Base-by-base conservation (phyloP, 2,888 invertebrate species). In the Villa cingulata region DNA sequence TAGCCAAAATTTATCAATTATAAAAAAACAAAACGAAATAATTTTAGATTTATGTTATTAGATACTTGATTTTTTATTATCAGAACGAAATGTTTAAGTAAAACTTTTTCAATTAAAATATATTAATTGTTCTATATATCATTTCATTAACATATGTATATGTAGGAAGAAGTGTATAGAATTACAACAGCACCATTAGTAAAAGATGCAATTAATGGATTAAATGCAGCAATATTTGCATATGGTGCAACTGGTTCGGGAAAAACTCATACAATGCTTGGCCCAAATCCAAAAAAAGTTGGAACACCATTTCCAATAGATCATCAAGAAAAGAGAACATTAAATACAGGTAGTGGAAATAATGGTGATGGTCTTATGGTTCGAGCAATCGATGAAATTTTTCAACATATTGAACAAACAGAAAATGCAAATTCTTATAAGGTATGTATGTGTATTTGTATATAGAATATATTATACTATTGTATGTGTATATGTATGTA, bases 171-270 rank as follows among this genome's bases (percentile, higher is more conserved):
- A 44, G 90, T 96, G 1, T 96, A 95, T 68, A 80, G 82, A 51
- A 78, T 80, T 6, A 91, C 94, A 1, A 87, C 92, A 20, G 84
- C 84, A 45, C 78, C 83, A 17, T 72, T 96, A 17, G 89, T 96
- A 2, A 80, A 81, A 39, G 89, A 87, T 59, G 87, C 96, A 1
- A 72, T 95, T 27, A 76, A 74, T 50, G 96, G 96, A 0, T 90
- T 86, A 63, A 94, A 94, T 59, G 95, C 89, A 0, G 94, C 95
- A 0, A 92, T 96, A 23, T 96, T 96, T 69, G 95, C 96, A 1
- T 96, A 69, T 48, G 70, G 70, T n/a, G 70, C 70, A 1, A 70
- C 70, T 1, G 70, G 70, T 2, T 69, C 70, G 0, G 69, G 70
- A 0, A 70, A 69, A 56, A 70, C 70, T 1, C 70, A 70, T 47